A percentile compares a stretch with the other conserved stretches of the same genome.
Evolutionary conservation across 2,797 vertebrate species (phyloP).

Genomic region (Lophura swinhoii): DNA sequence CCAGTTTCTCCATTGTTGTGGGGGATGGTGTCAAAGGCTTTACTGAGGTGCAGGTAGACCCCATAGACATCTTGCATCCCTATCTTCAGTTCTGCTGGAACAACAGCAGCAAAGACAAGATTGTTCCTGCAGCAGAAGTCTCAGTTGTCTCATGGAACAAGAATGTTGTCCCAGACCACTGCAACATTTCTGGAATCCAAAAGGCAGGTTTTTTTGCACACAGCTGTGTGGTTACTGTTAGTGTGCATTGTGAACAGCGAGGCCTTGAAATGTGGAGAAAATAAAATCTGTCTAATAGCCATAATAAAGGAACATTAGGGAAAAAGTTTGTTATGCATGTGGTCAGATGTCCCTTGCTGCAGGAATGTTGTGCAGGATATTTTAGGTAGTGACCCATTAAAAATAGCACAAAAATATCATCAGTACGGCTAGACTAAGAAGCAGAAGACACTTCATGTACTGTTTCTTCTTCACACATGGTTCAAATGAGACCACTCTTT

Average conservation of each 20-base stretch:
- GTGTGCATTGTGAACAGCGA: neutral
- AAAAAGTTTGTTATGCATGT: neutral
- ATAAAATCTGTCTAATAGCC: neutral
- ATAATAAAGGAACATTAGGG: neutral
- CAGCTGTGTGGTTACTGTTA: neutral
- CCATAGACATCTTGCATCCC: neutral
- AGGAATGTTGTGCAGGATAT: neutral
- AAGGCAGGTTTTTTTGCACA: neutral
- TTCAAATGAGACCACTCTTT: neutral
- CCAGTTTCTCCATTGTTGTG: too few species aligned
- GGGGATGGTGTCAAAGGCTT: too few species aligned
- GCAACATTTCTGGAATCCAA: neutral
- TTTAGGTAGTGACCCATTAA: neutral
- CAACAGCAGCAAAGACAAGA: neutral
- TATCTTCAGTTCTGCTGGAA: neutral
- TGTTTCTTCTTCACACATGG: neutral
- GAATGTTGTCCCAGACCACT: neutral
- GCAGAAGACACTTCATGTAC: neutral
- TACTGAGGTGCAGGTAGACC: too few species aligned
- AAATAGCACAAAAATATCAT: neutral
- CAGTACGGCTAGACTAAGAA: neutral
- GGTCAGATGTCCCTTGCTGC: neutral
- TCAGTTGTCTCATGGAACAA: neutral
- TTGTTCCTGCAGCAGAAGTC: neutral
- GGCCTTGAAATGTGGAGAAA: neutral